Base-by-base conservation (phyloP, 2,888 invertebrate species). In the Phyto melanocephala region DNA sequence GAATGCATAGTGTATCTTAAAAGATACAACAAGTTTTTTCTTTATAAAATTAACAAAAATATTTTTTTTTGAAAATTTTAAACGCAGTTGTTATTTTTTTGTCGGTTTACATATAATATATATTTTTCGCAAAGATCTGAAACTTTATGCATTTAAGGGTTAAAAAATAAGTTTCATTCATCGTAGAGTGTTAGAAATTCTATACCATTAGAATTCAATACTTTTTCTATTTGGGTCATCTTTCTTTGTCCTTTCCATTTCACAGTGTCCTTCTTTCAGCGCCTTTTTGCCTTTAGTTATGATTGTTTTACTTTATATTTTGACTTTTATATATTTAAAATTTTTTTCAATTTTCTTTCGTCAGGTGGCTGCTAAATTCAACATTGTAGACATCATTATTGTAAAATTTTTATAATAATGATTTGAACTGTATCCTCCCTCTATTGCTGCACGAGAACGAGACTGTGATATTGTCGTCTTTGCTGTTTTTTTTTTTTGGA, bases 381-480 rank as follows among this genome's bases (percentile, higher is more conserved):
- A 58, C 50, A 37, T 20, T 20, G 63, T 54, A 40, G 35, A 35
- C 62, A 60, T 42, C 35, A 24, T 72, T 40, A 33, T 17, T 20
- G 20, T 79, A 22, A 62, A 45, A 58, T 71, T 24, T 35, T 28
- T 11, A 22, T 50, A 6, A 20, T 50, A 47, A 74, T 68, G 10
- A 50, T 45, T 28, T 37, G 28, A 72, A 37, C 28, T 52, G 10
- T 22, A 28, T 60, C 33, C 20, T n/a, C n/a, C n/a, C n/a, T 45
- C 58, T 20, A 10, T 24, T 58, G 24, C 60, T 80, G 70, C 75
- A 56, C 58, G 33, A 50, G 80, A 80, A 65, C 15, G 35, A 13
- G 56, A 6, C n/a, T n/a, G 5, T 33, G 4, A 15, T 28, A 15
- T n/a, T 24, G 6, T 20, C 42, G 3, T 10, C 28, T 24, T 10